These are phyloP conservation scores for Apocheima hispidaria DNA, from an alignment of 2,888 invertebrate species.

Conservation along the genomic window DNA sequence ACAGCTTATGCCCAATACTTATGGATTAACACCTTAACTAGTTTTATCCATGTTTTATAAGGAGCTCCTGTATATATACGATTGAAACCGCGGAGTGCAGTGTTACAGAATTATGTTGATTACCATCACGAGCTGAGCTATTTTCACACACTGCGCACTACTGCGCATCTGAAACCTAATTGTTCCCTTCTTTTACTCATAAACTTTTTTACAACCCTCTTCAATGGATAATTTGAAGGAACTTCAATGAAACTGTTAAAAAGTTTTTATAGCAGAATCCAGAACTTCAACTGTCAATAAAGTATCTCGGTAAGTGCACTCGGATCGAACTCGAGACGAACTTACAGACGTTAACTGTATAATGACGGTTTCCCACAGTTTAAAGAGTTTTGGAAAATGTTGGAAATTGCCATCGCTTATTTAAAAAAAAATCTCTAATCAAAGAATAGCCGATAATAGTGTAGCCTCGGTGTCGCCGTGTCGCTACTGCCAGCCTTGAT, in stretches of 20 bases:
- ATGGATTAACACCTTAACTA: too few relatives aligned
- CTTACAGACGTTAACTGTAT: conserved; percentile 35
- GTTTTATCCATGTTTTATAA: too few relatives aligned
- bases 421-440: too few relatives aligned
- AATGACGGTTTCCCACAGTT: neutral
- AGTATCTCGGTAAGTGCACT: conserved; percentile 14
- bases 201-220: conserved; percentile 29
- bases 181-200: neutral
- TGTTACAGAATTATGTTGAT: neutral
- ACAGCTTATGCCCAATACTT: too few relatives aligned
- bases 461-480: too few relatives aligned
- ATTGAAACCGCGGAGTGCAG: neutral
- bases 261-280: conserved; percentile 26
- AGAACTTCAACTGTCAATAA: conserved; percentile 41
- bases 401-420: neutral
- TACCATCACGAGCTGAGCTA: neutral
- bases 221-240: conserved; percentile 34
- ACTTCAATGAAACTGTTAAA: conserved; percentile 43
- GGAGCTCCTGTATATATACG: too few relatives aligned
- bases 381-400: neutral
- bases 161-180: neutral
- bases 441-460: too few relatives aligned
- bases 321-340: conserved; percentile 30
- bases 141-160: neutral
- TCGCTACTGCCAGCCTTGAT: too few relatives aligned